Evolutionary conservation across 23 tunicate genomes (phyloP).

Genomic region (Phallusia fumigata): DNA sequence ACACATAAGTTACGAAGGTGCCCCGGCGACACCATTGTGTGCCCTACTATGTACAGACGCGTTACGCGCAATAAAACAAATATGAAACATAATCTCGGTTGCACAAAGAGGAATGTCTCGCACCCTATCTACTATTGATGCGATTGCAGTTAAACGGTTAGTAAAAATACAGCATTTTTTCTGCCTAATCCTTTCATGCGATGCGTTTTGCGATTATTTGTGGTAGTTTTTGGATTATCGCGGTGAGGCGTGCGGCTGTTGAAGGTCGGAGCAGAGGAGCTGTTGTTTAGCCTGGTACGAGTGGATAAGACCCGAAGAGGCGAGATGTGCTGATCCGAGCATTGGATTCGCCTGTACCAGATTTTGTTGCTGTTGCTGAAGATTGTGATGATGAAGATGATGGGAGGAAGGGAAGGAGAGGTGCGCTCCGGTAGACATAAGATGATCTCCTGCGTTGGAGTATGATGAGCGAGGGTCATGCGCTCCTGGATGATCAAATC

Average conservation of each 20-base stretch:
- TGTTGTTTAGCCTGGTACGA: conserved; percentile 28
- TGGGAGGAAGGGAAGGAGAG: conserved; percentile 46
- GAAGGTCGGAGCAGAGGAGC: conserved; percentile 13
- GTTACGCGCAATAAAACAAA: too few relatives aligned
- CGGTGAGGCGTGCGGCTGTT: conserved; percentile 4
- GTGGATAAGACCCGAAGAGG: conserved; percentile 26
- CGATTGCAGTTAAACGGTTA: too few relatives aligned
- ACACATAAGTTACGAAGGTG: neutral
- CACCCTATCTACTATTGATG: too few relatives aligned
- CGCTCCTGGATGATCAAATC: neutral
- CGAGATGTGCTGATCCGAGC: conserved; percentile 31
- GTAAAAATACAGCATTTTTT: too few relatives aligned
- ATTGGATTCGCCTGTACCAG: conserved; percentile 30
- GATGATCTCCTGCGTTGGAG: conserved; percentile 6
- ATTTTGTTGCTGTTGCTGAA: conserved; percentile 48
- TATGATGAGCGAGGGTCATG: neutral
- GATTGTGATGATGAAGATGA: conserved; percentile 36
- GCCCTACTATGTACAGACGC: too few relatives aligned
- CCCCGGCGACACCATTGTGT: too few relatives aligned
- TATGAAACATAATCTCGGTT: neutral
- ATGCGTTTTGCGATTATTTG: neutral
- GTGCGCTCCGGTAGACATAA: conserved; percentile 15
- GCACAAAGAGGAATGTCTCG: neutral
- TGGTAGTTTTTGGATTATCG: conserved; percentile 6
- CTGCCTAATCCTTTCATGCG: too few relatives aligned